Evolutionary conservation across 2,797 vertebrate species (phyloP).

Genomic region (Pangasius sanitwongsei): DNA sequence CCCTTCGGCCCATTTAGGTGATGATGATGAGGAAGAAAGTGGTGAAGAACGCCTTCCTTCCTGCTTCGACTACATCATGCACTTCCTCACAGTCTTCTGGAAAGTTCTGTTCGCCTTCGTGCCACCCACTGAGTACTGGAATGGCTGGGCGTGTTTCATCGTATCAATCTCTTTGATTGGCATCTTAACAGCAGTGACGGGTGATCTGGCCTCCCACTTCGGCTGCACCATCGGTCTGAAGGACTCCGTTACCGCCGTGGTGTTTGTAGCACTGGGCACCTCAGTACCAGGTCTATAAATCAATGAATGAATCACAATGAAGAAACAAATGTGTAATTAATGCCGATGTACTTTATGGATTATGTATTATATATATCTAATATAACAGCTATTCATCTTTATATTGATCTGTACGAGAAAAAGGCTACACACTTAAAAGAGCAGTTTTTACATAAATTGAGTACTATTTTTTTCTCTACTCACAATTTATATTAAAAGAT

Average conservation of each 20-base stretch:
- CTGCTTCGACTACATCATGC: conserved; percentile 91
- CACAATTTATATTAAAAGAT: background rate
- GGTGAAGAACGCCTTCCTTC: conserved; percentile 86
- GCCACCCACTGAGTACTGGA: conserved; percentile 87
- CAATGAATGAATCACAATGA: background rate
- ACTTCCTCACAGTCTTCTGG: conserved; percentile 89
- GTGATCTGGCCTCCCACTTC: conserved; percentile 84
- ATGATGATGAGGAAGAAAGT: conserved; percentile 85
- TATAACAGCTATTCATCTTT: conserved; percentile 3
- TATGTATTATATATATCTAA: background rate
- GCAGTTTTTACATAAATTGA: background rate
- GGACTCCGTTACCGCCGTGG: conserved; percentile 85
- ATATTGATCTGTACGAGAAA: background rate
- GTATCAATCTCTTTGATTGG: conserved; percentile 85
- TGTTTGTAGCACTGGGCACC: conserved; percentile 85
- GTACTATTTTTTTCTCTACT: background rate
- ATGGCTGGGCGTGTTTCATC: conserved; percentile 87
- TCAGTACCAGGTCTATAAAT: conserved; percentile 80
- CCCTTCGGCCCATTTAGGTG: conserved; percentile 67
- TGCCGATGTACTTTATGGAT: background rate
- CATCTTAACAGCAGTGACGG: conserved; percentile 81
- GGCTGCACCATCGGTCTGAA: conserved; percentile 86
- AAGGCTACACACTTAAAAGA: background rate
- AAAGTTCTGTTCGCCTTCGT: conserved; percentile 86
- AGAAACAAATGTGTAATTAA: background rate